Percentiles rank a stretch among this genome's conserved stretches.
Conservation (phyloP, 2,888 invertebrate genomes). For the Clepsis dumicolana region DNA sequence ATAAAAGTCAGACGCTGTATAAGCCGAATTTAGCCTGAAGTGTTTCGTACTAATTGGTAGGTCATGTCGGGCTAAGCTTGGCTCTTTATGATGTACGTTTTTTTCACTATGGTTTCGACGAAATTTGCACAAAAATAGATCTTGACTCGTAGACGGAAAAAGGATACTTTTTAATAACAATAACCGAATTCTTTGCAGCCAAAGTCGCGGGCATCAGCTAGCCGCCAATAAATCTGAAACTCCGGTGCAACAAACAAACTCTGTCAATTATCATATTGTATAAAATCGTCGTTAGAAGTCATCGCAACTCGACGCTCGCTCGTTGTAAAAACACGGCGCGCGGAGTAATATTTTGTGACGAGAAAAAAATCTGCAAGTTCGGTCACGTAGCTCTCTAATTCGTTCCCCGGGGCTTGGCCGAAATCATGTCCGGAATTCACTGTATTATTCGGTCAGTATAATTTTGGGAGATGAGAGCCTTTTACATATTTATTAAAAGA, state of each 20-base stretch:
- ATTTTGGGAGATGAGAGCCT: constrained; percentile 60
- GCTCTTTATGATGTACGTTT: too few relatives aligned
- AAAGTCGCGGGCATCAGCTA: too few relatives aligned
- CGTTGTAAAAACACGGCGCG: constrained; percentile 74
- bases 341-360: constrained; percentile 58
- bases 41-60: too few relatives aligned
- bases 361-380: constrained; percentile 76
- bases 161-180: too few relatives aligned
- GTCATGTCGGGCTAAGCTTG: too few relatives aligned
- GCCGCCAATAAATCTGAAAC: constrained; percentile 34
- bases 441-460: constrained; percentile 71
- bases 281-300: constrained; percentile 81
- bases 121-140: too few relatives aligned
- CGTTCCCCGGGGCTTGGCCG: constrained; percentile 68
- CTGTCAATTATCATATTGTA: constrained; percentile 81
- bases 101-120: too few relatives aligned
- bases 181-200: too few relatives aligned
- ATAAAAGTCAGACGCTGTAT: too few relatives aligned
- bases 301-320: constrained; percentile 75
- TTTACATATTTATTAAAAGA: constrained; percentile 59
- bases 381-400: constrained; percentile 81
- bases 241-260: constrained; percentile 39
- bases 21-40: too few relatives aligned
- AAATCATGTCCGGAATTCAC: constrained; percentile 77
- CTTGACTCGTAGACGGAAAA: too few relatives aligned